Evolutionary conservation across 2,888 invertebrate species (phyloP).

Genomic region (Leptodirus hochenwartii): DNA sequence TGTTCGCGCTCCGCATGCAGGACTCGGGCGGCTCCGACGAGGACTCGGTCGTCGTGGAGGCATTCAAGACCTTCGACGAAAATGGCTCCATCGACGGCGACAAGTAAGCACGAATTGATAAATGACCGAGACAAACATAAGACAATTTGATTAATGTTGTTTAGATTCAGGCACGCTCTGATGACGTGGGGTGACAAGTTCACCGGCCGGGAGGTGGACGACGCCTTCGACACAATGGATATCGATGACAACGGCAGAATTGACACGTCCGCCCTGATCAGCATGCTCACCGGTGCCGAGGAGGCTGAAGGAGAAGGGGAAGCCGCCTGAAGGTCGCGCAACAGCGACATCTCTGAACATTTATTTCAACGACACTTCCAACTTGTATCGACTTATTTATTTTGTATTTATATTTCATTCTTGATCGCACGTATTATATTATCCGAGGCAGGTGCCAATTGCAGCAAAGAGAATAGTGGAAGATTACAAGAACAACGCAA

Average conservation of each 20-base stretch:
- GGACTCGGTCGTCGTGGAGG: slow-evolving; percentile 77
- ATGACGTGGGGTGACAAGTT: slow-evolving; percentile 92
- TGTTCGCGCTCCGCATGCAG: slow-evolving; percentile 85
- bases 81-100: slow-evolving; percentile 79
- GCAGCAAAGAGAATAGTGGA: no score
- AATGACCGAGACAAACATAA: neutral
- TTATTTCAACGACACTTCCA: no score
- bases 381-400: no score
- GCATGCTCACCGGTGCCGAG: slow-evolving; percentile 73
- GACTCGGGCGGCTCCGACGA: slow-evolving; percentile 77
- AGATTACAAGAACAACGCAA: no score
- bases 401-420: no score
- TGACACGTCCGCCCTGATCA: slow-evolving; percentile 71
- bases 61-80: slow-evolving; percentile 84
- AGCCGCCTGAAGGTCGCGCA: slow-evolving; percentile 28
- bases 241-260: slow-evolving; percentile 83
- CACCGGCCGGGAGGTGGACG: slow-evolving; percentile 71
- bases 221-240: slow-evolving; percentile 84
- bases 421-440: no score
- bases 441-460: no score
- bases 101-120: slow-evolving; percentile 42
- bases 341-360: no score
- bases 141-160: no score
- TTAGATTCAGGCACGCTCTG: slow-evolving; percentile 69
- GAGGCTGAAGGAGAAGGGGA: slow-evolving; percentile 45